Evolutionary conservation across 2,113 vertebrate species (phyloP).

Genomic region (Austrofundulus limnaeus): DNA sequence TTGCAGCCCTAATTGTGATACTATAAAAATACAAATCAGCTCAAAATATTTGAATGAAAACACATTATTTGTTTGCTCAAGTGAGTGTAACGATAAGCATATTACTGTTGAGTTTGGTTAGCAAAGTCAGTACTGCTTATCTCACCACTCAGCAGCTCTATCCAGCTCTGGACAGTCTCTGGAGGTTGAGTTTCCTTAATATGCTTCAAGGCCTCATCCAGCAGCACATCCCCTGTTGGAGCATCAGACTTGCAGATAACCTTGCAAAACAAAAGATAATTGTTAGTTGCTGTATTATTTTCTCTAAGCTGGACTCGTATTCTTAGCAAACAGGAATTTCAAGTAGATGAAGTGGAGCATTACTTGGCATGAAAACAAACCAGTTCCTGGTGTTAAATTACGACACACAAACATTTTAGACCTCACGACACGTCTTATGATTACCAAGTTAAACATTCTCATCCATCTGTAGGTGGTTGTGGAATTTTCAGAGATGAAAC

Average conservation of each 20-base stretch:
- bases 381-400: too few species aligned
- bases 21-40: neutral
- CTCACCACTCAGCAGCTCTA: conserved; percentile 98
- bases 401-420: too few species aligned
- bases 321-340: conserved; percentile 32
- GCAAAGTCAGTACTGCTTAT: conserved; percentile 17
- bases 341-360: neutral
- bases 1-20: too few species aligned
- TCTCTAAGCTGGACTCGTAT: neutral
- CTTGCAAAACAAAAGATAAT: conserved; percentile 69
- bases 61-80: neutral
- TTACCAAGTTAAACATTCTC: neutral
- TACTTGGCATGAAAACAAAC: neutral
- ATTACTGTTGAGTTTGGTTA: conserved; percentile 1
- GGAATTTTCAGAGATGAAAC: neutral
- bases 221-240: conserved; percentile 94
- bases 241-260: conserved; percentile 97
- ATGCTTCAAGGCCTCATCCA: conserved; percentile 97
- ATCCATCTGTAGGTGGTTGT: neutral
- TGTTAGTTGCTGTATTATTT: neutral
- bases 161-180: conserved; percentile 98
- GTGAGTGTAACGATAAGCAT: neutral
- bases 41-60: neutral
- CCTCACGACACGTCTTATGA: neutral
- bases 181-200: conserved; percentile 97